Percentiles rank a stretch among this genome's conserved stretches.
Evolutionary conservation across 1,140 invertebrate species (phyloP).

Genomic region (Micrasema minimum): DNA sequence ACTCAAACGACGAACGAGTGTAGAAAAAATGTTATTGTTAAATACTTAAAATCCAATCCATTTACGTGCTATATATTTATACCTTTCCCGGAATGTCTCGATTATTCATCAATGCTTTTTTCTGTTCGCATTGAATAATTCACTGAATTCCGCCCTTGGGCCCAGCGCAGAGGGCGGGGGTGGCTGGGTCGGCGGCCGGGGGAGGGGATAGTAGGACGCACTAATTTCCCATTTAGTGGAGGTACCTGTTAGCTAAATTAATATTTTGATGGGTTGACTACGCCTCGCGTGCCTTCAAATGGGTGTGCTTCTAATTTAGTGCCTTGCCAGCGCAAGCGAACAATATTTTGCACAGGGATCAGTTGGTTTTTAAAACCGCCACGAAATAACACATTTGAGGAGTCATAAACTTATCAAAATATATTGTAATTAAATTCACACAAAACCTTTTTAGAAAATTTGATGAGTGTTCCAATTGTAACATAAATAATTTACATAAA

Average conservation of each 20-base stretch:
- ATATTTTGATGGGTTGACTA: slow-evolving; percentile 42
- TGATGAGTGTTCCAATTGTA: too few species aligned
- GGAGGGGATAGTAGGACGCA: slow-evolving; percentile 14
- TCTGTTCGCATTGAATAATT: slow-evolving; percentile 22
- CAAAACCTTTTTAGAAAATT: too few species aligned
- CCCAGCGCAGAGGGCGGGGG: not conserved
- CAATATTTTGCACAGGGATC: not conserved
- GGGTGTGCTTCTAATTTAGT: slow-evolving; percentile 42
- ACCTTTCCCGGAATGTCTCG: not conserved
- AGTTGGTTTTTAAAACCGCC: too few species aligned
- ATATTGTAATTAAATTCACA: too few species aligned
- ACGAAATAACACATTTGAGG: too few species aligned
- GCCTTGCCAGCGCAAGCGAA: not conserved
- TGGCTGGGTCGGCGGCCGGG: not conserved
- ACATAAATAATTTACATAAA: too few species aligned
- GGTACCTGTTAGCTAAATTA: slow-evolving; percentile 44
- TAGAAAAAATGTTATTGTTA: too few species aligned
- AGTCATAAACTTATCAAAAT: too few species aligned
- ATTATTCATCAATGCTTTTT: slow-evolving; percentile 10
- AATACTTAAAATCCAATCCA: slow-evolving; percentile 9
- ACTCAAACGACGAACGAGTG: too few species aligned
- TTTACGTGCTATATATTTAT: not conserved
- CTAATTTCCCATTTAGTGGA: slow-evolving; percentile 43
- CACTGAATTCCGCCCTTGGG: not conserved
- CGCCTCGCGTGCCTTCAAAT: slow-evolving; percentile 31